Conservation (phyloP, 2,113 vertebrate species). For the Sylvilagus bachmani region DNA sequence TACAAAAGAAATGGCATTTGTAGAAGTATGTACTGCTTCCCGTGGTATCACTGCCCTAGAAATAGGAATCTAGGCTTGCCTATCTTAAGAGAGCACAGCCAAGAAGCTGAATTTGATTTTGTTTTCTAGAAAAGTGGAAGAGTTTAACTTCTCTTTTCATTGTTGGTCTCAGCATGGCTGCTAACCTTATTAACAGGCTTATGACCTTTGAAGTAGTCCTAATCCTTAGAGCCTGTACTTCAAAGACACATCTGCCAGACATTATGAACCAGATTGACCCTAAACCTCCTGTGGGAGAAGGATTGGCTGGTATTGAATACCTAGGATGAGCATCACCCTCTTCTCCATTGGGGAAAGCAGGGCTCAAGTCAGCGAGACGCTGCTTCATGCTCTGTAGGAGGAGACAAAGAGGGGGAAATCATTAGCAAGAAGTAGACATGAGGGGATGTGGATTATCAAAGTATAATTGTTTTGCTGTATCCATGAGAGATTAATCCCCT, state of each 20-base stretch:
- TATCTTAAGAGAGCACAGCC: background rate
- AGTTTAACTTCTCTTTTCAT: background rate
- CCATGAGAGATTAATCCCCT: too few relatives aligned
- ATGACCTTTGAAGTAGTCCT: conserved; percentile 1
- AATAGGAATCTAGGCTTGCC: background rate
- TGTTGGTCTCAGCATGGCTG: background rate
- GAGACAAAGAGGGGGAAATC: background rate
- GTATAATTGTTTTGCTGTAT: too few relatives aligned
- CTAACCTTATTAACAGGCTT: conserved; percentile 17
- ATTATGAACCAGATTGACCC: conserved; percentile 20
- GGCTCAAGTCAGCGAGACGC: background rate
- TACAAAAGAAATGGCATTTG: conserved; percentile 21
- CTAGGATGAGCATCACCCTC: background rate
- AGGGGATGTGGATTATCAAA: background rate
- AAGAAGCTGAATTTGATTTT: conserved; percentile 21
- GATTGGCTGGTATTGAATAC: background rate
- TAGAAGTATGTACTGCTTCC: background rate
- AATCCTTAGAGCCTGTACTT: background rate
- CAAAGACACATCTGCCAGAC: conserved; percentile 27
- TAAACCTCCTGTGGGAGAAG: conserved; percentile 13
- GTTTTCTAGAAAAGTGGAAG: background rate
- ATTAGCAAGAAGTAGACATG: background rate
- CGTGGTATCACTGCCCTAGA: conserved; percentile 21
- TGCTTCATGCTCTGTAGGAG: background rate
- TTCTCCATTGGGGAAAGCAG: background rate